Conservation (phyloP, 2,113 vertebrate genomes). For the Upupa epops region DNA sequence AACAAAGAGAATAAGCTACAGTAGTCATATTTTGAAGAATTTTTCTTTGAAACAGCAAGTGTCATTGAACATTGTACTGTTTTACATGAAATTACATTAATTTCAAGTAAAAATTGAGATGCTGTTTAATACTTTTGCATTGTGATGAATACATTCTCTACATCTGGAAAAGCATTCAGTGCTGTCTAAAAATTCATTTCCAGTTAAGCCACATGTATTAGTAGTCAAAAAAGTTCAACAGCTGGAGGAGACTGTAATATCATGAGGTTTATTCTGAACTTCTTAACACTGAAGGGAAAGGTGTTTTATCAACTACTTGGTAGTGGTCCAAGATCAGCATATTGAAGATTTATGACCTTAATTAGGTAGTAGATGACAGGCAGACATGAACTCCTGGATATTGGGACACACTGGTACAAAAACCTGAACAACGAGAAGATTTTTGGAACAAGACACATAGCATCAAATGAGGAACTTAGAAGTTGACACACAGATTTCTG, state of each 20-base stretch:
- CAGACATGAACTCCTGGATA: neutral
- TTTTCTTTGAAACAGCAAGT: neutral
- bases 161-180: neutral
- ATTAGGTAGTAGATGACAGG: neutral
- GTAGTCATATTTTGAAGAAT: neutral
- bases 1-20: neutral
- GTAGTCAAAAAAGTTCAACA: neutral
- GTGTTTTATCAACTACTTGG: neutral
- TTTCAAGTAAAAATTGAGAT: neutral
- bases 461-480: neutral
- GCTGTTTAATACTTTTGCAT: neutral
- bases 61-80: neutral
- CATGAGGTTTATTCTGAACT: neutral
- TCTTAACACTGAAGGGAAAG: too few species aligned
- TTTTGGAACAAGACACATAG: neutral
- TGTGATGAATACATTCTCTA: neutral
- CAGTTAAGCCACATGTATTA: neutral
- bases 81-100: neutral
- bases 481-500: neutral
- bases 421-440: fast-evolving
- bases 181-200: neutral
- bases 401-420: neutral
- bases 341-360: neutral
- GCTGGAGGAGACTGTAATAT: neutral
- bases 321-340: neutral